phyloP scores from a whole-genome alignment of 2,888 invertebrate species.

The Pterostichus madidus region DNA sequence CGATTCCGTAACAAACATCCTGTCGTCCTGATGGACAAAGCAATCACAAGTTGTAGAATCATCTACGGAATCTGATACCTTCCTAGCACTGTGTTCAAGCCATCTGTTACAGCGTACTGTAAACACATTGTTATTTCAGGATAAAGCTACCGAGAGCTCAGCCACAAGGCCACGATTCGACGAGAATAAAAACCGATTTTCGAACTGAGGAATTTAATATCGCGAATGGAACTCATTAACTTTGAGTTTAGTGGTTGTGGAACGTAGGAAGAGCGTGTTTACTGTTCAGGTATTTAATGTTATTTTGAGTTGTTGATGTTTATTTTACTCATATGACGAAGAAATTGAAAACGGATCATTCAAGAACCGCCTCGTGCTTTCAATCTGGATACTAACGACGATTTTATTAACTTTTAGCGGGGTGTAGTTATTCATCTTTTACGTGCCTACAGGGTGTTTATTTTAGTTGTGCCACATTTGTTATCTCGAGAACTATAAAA shows the following conservation, averaged over 20 bases:
- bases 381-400: background rate
- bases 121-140: slow-evolving; percentile 56
- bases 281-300: slow-evolving; percentile 31
- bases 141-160: slow-evolving; percentile 9
- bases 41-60: background rate
- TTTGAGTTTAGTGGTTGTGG: slow-evolving; percentile 20
- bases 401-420: too few species aligned
- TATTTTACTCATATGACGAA: too few species aligned
- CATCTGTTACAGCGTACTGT: slow-evolving; percentile 53
- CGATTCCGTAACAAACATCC: background rate
- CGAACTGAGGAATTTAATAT: slow-evolving; percentile 44
- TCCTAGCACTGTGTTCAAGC: slow-evolving; percentile 8
- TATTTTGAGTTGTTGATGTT: background rate
- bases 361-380: too few species aligned
- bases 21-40: background rate
- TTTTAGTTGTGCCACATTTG: too few species aligned
- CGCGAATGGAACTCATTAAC: slow-evolving; percentile 38
- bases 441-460: too few species aligned
- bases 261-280: background rate
- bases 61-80: background rate
- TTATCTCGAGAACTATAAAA: too few species aligned
- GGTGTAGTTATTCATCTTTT: too few species aligned
- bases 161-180: background rate
- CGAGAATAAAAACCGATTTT: slow-evolving; percentile 38
- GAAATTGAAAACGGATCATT: too few species aligned